Evolutionary conservation across 2,797 vertebrate species (phyloP).

Genomic region (Centropyge bicolor): DNA sequence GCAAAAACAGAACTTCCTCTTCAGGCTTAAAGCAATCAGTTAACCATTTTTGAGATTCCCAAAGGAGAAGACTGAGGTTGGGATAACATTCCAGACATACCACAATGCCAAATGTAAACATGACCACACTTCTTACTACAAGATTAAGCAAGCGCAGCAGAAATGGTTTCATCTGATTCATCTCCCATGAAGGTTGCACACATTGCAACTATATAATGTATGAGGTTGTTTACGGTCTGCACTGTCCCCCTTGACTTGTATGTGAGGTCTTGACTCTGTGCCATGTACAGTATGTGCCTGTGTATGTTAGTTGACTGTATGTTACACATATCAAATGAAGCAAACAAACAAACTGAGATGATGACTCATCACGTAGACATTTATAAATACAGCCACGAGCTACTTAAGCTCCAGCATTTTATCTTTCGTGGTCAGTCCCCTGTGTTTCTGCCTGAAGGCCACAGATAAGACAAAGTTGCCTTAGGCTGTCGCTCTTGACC

Average conservation of each 20-base stretch:
- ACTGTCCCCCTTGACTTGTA: not conserved
- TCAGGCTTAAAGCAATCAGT: conserved; percentile 7
- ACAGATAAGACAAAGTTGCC: conserved; percentile 67
- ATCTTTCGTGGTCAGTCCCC: not conserved
- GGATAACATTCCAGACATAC: conserved; percentile 67
- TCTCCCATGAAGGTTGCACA: not conserved
- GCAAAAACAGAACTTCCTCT: conserved; percentile 6
- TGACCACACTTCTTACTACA: conserved; percentile 15
- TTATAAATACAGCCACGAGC: not conserved
- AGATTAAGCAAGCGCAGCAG: conserved; percentile 11
- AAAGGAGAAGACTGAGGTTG: not conserved
- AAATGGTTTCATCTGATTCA: not conserved
- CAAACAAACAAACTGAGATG: conserved; percentile 13
- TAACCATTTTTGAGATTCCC: conserved; percentile 25
- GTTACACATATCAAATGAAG: conserved; percentile 1
- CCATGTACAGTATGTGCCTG: conserved; percentile 12
- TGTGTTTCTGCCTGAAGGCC: conserved; percentile 54
- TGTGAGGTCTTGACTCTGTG: conserved; percentile 6
- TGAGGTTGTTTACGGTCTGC: not conserved
- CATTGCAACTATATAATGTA: not conserved
- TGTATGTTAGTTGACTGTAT: not conserved
- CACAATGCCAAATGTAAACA: conserved; percentile 53
- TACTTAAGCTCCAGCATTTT: not conserved
- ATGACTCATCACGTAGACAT: conserved; percentile 9
- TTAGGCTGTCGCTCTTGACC: conserved; percentile 58